These are phyloP conservation scores for Microctonus hyperodae DNA, from an alignment of 2,888 invertebrate genomes.

Conservation along the genomic window DNA sequence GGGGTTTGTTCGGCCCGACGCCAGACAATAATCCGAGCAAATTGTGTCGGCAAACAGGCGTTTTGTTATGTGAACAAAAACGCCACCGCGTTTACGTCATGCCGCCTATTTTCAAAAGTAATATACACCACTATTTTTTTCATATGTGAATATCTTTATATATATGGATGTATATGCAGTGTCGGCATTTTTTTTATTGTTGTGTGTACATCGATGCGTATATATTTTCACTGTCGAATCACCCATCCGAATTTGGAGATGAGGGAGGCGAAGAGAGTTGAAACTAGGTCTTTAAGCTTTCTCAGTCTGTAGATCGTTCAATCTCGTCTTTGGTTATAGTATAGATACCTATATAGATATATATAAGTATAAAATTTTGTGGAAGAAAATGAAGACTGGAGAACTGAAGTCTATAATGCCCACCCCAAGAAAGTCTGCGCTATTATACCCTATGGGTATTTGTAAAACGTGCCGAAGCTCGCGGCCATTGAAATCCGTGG, in stretches of 20 bases:
- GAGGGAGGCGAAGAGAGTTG: not conserved
- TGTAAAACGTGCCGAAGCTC: conserved; percentile 33
- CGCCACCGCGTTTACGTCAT: conserved; percentile 59
- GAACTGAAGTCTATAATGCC: not conserved
- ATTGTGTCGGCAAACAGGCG: conserved; percentile 61
- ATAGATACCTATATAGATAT: not conserved
- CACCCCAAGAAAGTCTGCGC: not conserved
- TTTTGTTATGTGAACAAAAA: conserved; percentile 53
- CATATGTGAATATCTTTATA: not conserved
- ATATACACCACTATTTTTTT: conserved; percentile 60
- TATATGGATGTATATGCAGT: conserved; percentile 3
- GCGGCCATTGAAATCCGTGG: conserved; percentile 49
- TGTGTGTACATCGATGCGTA: conserved; percentile 31
- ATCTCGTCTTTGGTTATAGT: conserved; percentile 2
- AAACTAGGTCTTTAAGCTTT: conserved; percentile 14
- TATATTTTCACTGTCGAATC: conserved; percentile 8
- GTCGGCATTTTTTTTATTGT: conserved; percentile 26
- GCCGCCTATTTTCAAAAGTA: conserved; percentile 62
- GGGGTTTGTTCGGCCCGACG: conserved; percentile 7
- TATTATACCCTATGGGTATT: conserved; percentile 1
- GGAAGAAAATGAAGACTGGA: not conserved
- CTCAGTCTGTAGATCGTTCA: conserved; percentile 1
- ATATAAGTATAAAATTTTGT: not conserved
- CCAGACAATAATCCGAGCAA: conserved; percentile 51
- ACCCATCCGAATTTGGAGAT: conserved; percentile 16